These are phyloP conservation scores for Coreius guichenoti DNA, from an alignment of 2,797 vertebrate genomes.

Conservation along the genomic window DNA sequence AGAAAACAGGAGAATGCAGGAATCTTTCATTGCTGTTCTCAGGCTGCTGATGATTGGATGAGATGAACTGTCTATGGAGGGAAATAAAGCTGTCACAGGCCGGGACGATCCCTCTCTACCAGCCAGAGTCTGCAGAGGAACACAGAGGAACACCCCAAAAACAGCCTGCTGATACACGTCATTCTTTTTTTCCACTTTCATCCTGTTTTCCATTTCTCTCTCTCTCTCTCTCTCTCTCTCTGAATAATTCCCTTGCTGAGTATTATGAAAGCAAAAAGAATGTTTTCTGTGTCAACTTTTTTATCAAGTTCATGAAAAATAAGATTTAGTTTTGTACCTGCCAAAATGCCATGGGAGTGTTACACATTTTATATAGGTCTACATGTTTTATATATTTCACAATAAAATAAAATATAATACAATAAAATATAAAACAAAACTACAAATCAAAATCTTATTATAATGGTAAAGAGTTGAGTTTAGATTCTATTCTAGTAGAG, in stretches of 20 bases:
- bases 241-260: not conserved
- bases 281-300: slow-evolving; percentile 3
- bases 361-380: not conserved
- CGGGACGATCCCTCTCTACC: not conserved
- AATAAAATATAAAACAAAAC: not conserved
- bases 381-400: not conserved
- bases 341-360: not conserved
- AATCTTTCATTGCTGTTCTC: not conserved
- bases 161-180: not conserved
- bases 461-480: not conserved
- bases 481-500: not conserved
- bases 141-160: not conserved
- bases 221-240: not conserved
- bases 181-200: not conserved
- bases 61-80: slow-evolving; percentile 19
- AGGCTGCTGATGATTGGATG: not conserved
- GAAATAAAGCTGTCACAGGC: not conserved
- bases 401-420: not conserved
- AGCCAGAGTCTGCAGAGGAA: not conserved
- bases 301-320: not conserved
- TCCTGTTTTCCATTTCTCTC: not conserved
- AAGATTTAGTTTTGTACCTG: not conserved
- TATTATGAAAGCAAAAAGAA: not conserved
- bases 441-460: not conserved
- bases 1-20: not conserved